phyloP scores from a whole-genome alignment of 2,797 vertebrate genomes.

The Melanotaenia boesemani region DNA sequence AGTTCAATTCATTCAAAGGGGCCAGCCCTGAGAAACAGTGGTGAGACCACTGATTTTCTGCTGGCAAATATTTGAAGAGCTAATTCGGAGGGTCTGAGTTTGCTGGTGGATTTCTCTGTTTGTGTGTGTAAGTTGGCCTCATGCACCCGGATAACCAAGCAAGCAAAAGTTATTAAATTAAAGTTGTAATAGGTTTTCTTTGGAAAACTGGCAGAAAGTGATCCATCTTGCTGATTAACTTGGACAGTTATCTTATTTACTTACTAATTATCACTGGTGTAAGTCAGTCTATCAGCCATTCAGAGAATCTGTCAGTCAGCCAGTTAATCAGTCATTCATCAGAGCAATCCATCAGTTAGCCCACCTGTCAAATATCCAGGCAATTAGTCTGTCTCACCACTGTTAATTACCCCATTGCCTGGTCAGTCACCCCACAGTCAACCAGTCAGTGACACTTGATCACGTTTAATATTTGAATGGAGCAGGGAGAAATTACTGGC shows the following conservation, averaged over 20 bases:
- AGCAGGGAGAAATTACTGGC: constrained; percentile 15
- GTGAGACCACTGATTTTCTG: constrained; percentile 82
- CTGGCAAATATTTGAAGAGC: constrained; percentile 88
- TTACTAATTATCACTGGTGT: constrained; percentile 6
- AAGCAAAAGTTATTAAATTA: constrained; percentile 43
- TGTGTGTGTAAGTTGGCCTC: constrained; percentile 37
- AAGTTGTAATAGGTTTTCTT: constrained; percentile 28
- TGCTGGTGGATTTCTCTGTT: constrained; percentile 59
- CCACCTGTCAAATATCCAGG: constrained; percentile 37
- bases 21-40: constrained; percentile 79
- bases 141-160: constrained; percentile 29
- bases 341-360: constrained; percentile 10
- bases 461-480: constrained; percentile 40
- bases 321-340: constrained; percentile 1
- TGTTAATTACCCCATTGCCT: constrained; percentile 38
- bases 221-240: constrained; percentile 22
- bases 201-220: constrained; percentile 8
- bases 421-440: constrained; percentile 32
- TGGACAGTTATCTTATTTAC: background rate
- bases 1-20: constrained; percentile 82
- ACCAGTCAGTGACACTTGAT: constrained; percentile 45
- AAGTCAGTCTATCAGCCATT: constrained; percentile 11
- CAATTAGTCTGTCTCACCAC: constrained; percentile 30
- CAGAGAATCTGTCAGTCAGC: background rate
- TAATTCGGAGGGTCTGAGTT: constrained; percentile 83